Evolutionary conservation across 2,888 invertebrate species (phyloP).

Genomic region (Drosophila subquinaria): DNA sequence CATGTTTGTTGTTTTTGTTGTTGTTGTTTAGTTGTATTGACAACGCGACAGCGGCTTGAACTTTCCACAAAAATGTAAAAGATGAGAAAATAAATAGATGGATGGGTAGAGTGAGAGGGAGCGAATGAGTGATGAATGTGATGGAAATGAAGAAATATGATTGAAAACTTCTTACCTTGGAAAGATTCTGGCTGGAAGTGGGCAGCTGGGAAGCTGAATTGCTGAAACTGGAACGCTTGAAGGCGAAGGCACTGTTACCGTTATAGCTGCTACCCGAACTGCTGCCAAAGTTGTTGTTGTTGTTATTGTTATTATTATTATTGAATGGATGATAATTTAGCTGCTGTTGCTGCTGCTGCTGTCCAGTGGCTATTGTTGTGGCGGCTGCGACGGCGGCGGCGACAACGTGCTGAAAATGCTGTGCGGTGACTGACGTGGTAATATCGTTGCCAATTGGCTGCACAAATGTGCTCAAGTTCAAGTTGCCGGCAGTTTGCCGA

Average conservation of each 20-base stretch:
- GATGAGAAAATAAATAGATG: neutral
- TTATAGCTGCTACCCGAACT: conserved; percentile 51
- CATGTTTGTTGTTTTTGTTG: conserved; percentile 11
- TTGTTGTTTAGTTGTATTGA: conserved; percentile 20
- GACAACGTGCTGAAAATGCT: conserved; percentile 73
- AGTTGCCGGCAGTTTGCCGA: conserved; percentile 39
- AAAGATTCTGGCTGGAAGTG: conserved; percentile 47
- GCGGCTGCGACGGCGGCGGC: conserved; percentile 75
- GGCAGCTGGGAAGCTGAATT: conserved; percentile 67
- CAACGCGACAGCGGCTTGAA: conserved; percentile 31
- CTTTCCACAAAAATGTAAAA: conserved; percentile 1
- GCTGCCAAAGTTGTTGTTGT: conserved; percentile 31
- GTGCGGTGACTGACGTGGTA: conserved; percentile 42
- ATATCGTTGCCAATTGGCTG: conserved; percentile 49
- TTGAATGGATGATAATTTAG: conserved; percentile 41
- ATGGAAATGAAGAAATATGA: conserved; percentile 9
- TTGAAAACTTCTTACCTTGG: conserved; percentile 63
- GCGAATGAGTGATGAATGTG: conserved; percentile 2
- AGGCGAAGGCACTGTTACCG: conserved; percentile 48
- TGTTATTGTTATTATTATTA: conserved; percentile 45
- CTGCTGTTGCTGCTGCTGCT: conserved; percentile 66
- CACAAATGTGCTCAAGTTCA: conserved; percentile 38
- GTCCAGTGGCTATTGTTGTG: conserved; percentile 72
- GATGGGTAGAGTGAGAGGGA: neutral
- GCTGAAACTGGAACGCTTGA: conserved; percentile 68